Conservation (phyloP, 2,113 vertebrate species). For the Nanger granti region DNA sequence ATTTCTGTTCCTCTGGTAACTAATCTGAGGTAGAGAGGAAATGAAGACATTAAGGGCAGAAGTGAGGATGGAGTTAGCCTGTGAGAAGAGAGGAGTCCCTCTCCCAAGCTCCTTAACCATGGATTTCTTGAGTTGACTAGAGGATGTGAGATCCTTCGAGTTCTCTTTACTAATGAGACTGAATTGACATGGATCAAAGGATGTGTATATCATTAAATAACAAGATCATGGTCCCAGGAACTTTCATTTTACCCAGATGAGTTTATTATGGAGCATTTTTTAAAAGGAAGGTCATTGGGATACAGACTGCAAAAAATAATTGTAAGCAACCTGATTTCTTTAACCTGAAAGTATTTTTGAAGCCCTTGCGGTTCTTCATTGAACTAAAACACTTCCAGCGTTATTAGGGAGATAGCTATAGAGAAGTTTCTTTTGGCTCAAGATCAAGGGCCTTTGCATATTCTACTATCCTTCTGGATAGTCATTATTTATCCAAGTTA, state of each 20-base stretch:
- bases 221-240: neutral
- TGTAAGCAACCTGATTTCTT: neutral
- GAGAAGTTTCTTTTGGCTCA: neutral
- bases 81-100: neutral
- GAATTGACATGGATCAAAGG: neutral
- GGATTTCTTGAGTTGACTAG: neutral
- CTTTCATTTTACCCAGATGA: neutral
- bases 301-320: neutral
- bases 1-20: neutral
- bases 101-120: accelerated
- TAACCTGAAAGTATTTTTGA: neutral
- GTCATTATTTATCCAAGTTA: neutral
- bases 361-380: neutral
- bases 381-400: neutral
- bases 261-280: neutral
- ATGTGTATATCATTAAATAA: neutral
- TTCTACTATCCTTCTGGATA: neutral
- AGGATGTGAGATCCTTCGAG: neutral
- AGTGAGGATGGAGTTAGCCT: neutral
- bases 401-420: neutral
- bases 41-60: neutral
- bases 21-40: neutral
- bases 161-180: neutral
- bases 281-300: neutral
- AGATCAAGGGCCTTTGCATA: neutral